These are phyloP conservation scores for Salticus scenicus DNA, from an alignment of 2,888 invertebrate genomes.

Conservation along the genomic window DNA sequence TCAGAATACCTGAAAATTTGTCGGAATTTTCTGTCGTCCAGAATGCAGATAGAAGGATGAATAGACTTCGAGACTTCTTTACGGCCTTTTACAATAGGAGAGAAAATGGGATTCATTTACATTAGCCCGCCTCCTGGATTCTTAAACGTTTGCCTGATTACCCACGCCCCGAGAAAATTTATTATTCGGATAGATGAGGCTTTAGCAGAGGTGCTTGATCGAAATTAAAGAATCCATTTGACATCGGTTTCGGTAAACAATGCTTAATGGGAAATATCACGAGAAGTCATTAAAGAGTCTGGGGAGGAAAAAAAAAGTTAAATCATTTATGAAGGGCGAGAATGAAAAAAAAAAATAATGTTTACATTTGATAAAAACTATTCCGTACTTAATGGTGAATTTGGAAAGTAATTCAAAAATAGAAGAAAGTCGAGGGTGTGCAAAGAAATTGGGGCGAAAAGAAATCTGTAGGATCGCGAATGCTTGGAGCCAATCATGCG, in stretches of 20 bases:
- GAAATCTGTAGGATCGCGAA: too few relatives aligned
- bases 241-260: constrained; percentile 59
- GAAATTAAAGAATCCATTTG: constrained; percentile 57
- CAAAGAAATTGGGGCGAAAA: too few relatives aligned
- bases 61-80: constrained; percentile 30
- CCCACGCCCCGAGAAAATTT: constrained; percentile 53
- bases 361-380: background rate
- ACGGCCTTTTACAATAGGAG: constrained; percentile 22
- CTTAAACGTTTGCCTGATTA: constrained; percentile 62
- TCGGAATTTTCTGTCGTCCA: constrained; percentile 50
- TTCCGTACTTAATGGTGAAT: background rate
- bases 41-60: constrained; percentile 49
- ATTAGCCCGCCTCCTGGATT: constrained; percentile 39
- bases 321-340: background rate
- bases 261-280: constrained; percentile 39
- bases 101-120: constrained; percentile 65
- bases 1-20: constrained; percentile 68
- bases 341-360: background rate
- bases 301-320: background rate
- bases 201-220: constrained; percentile 24
- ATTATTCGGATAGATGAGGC: constrained; percentile 28
- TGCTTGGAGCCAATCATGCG: too few relatives aligned
- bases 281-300: background rate
- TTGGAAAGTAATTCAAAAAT: background rate
- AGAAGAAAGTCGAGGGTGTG: too few relatives aligned